Percentiles rank a stretch among this genome's conserved stretches.
Evolutionary conservation across 2,888 invertebrate species (phyloP).

Genomic region (Taphrorychus bicolor): DNA sequence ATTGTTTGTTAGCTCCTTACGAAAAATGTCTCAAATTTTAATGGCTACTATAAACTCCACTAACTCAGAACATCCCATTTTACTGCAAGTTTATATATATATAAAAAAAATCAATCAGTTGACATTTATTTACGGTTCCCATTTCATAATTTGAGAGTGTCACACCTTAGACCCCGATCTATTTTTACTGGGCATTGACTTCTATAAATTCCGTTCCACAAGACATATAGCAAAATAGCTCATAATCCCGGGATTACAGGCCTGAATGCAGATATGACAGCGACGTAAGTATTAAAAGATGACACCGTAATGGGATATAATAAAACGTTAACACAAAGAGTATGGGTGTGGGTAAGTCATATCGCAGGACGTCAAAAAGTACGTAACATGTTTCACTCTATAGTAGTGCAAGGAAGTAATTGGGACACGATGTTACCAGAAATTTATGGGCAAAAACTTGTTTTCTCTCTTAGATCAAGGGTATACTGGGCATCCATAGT

Average conservation of each 20-base stretch:
- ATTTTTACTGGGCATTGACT: background rate
- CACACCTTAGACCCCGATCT: background rate
- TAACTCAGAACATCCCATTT: too few relatives aligned
- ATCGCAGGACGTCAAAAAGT: slow-evolving; percentile 39
- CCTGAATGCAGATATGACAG: background rate
- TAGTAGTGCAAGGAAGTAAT: slow-evolving; percentile 61
- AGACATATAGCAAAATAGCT: background rate
- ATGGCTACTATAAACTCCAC: too few relatives aligned
- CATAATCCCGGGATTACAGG: background rate
- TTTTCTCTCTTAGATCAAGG: slow-evolving; percentile 33
- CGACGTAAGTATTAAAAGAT: background rate
- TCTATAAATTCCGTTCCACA: background rate
- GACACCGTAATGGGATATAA: background rate
- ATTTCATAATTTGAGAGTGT: background rate
- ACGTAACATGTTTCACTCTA: slow-evolving; percentile 59
- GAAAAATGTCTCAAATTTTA: too few relatives aligned
- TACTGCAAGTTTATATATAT: too few relatives aligned
- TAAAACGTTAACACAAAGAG: background rate
- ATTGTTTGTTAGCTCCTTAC: too few relatives aligned
- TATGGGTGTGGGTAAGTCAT: slow-evolving; percentile 45
- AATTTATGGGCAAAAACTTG: slow-evolving; percentile 53
- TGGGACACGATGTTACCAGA: slow-evolving; percentile 60
- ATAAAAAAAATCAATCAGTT: too few relatives aligned
- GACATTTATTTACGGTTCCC: too few relatives aligned
- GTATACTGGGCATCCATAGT: slow-evolving; percentile 36